phyloP scores from a whole-genome alignment of 2,888 invertebrate genomes.

The Harmothoe impar region DNA sequence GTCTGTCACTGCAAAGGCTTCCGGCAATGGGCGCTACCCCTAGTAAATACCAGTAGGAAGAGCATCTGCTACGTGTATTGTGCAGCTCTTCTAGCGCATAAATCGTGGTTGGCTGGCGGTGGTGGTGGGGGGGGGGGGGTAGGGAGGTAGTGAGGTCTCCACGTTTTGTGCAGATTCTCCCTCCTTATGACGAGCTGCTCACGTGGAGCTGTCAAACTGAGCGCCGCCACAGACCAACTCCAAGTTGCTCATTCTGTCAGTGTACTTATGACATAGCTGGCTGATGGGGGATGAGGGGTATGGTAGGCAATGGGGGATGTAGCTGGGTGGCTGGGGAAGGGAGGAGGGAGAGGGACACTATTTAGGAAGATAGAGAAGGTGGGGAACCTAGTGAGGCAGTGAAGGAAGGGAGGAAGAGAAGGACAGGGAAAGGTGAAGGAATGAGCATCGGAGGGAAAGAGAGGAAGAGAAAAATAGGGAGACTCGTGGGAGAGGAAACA shows the following conservation, averaged over 20 bases:
- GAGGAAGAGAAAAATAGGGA: no score
- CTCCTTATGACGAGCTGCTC: neutral
- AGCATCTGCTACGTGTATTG: conserved; percentile 24
- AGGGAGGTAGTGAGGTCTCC: neutral
- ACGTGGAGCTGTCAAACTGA: neutral
- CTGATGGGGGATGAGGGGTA: neutral
- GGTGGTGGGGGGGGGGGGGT: neutral
- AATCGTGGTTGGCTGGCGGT: neutral
- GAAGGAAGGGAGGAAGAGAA: no score
- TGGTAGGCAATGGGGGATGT: neutral
- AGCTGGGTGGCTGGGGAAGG: neutral
- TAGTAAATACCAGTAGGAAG: neutral
- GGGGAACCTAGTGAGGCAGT: no score
- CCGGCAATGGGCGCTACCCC: neutral
- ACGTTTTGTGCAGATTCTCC: neutral
- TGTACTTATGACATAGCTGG: neutral
- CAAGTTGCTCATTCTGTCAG: neutral
- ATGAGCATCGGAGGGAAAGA: no score
- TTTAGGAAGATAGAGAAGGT: no score
- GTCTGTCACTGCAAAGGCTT: neutral
- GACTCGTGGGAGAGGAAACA: no score
- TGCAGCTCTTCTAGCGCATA: neutral
- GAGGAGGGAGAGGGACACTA: no score
- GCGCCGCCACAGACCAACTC: neutral
- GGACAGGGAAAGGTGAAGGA: no score